A percentile compares a stretch with the other conserved stretches of the same genome.
Evolutionary conservation across 2,113 vertebrate species (phyloP).

Genomic region (Tyto alba): DNA sequence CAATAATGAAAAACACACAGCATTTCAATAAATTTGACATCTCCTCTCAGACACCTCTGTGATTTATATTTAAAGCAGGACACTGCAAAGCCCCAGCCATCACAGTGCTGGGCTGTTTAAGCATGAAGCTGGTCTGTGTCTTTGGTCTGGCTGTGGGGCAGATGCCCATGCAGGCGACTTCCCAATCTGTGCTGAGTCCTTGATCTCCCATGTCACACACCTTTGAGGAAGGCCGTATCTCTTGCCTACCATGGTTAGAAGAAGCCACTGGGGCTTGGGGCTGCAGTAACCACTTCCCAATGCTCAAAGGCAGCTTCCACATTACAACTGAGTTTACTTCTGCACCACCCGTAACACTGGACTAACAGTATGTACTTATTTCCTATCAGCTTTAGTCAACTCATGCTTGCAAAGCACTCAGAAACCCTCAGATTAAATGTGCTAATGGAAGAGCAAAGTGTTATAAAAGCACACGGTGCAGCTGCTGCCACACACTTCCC

Average conservation of each 20-base stretch:
- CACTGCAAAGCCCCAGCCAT: not conserved
- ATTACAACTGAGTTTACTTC: accelerated
- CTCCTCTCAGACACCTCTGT: not conserved
- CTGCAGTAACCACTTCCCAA: not conserved
- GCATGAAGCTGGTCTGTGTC: not conserved
- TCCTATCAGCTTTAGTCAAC: not conserved
- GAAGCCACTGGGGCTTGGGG: accelerated
- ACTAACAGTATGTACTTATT: not conserved
- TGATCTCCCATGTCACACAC: too few species aligned
- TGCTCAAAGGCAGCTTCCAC: not conserved
- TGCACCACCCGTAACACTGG: accelerated
- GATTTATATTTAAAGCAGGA: not conserved
- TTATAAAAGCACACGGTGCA: accelerated
- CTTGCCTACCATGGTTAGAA: accelerated
- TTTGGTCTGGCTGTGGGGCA: accelerated
- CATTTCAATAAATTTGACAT: not conserved
- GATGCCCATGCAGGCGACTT: not conserved
- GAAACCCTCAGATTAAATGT: not conserved
- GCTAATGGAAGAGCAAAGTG: not conserved
- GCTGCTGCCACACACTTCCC: accelerated
- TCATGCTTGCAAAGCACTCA: not conserved
- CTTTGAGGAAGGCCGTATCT: accelerated
- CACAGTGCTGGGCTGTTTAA: not conserved
- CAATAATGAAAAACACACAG: not conserved
- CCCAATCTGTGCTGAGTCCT: not conserved